These are phyloP conservation scores for Pangasius djambal DNA, from an alignment of 2,797 vertebrate genomes.

Conservation along the genomic window DNA sequence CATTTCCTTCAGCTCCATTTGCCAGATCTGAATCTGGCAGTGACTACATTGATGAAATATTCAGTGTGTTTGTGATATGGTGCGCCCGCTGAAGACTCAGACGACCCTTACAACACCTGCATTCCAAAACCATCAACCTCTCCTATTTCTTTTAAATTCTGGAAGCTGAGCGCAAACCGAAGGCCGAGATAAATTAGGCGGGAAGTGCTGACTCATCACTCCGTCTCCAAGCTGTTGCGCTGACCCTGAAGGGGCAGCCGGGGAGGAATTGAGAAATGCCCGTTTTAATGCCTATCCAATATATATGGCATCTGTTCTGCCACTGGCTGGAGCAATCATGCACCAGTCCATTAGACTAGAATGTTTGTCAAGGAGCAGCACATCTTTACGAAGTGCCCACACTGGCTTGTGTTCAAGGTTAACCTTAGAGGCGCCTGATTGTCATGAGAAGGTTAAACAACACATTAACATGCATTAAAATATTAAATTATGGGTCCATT, in stretches of 20 bases:
- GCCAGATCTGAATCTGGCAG: slow-evolving; percentile 47
- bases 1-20: slow-evolving; percentile 33
- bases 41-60: slow-evolving; percentile 53
- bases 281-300: slow-evolving; percentile 95
- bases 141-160: slow-evolving; percentile 23
- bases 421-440: slow-evolving; percentile 83
- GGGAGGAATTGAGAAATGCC: slow-evolving; percentile 92
- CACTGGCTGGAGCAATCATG: slow-evolving; percentile 84
- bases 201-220: slow-evolving; percentile 87
- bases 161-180: slow-evolving; percentile 52
- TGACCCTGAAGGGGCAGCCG: slow-evolving; percentile 86
- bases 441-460: slow-evolving; percentile 84
- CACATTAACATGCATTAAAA: slow-evolving; percentile 86
- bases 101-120: slow-evolving; percentile 7
- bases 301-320: slow-evolving; percentile 88
- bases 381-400: slow-evolving; percentile 83
- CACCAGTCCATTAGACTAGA: slow-evolving; percentile 90
- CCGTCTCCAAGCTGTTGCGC: slow-evolving; percentile 86
- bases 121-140: slow-evolving; percentile 29
- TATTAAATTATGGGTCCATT: slow-evolving; percentile 84
- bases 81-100: slow-evolving; percentile 14
- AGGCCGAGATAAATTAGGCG: slow-evolving; percentile 71
- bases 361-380: slow-evolving; percentile 88
- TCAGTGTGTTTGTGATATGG: slow-evolving; percentile 48
- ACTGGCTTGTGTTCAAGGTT: slow-evolving; percentile 87